A percentile compares a stretch with the other conserved stretches of the same genome.
Evolutionary conservation across 1,140 invertebrate genomes (phyloP).

Genomic region (Apolygus lucorum): DNA sequence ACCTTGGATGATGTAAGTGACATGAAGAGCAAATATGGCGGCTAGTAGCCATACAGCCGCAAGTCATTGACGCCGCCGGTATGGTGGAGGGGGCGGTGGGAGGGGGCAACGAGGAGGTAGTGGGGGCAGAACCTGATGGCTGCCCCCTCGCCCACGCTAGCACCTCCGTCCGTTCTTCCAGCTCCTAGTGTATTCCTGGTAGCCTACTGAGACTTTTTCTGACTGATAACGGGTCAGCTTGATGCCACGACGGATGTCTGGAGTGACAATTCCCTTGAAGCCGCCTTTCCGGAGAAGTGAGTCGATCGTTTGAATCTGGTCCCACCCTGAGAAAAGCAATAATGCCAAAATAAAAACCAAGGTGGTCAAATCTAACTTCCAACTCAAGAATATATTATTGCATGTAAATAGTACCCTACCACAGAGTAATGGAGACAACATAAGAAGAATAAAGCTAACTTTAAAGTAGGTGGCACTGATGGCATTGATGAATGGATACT

Average conservation of each 20-base stretch:
- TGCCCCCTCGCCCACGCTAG: slow-evolving; percentile 44
- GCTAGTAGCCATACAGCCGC: slow-evolving; percentile 15
- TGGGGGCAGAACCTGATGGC: slow-evolving; percentile 2
- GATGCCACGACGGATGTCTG: slow-evolving; percentile 75
- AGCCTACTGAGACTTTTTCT: slow-evolving; percentile 73
- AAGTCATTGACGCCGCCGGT: slow-evolving; percentile 16
- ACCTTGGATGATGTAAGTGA: slow-evolving; percentile 4
- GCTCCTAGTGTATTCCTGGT: slow-evolving; percentile 67
- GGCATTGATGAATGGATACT: no score
- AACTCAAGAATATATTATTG: no score
- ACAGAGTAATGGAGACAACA: no score
- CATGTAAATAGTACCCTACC: no score
- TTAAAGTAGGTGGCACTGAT: no score
- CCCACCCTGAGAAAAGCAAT: slow-evolving; percentile 76
- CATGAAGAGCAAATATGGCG: slow-evolving; percentile 1
- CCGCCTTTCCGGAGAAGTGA: slow-evolving; percentile 94
- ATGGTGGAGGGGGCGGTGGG: neutral
- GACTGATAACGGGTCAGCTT: slow-evolving; percentile 92
- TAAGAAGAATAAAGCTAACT: no score
- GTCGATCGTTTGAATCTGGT: slow-evolving; percentile 95
- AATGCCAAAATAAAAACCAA: no score
- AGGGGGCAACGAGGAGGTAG: slow-evolving; percentile 10
- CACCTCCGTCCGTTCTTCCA: slow-evolving; percentile 47
- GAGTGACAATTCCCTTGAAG: slow-evolving; percentile 83
- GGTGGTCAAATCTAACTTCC: no score